Base-by-base conservation (phyloP, 2,888 invertebrate genomes). In the Diaperis boleti region DNA sequence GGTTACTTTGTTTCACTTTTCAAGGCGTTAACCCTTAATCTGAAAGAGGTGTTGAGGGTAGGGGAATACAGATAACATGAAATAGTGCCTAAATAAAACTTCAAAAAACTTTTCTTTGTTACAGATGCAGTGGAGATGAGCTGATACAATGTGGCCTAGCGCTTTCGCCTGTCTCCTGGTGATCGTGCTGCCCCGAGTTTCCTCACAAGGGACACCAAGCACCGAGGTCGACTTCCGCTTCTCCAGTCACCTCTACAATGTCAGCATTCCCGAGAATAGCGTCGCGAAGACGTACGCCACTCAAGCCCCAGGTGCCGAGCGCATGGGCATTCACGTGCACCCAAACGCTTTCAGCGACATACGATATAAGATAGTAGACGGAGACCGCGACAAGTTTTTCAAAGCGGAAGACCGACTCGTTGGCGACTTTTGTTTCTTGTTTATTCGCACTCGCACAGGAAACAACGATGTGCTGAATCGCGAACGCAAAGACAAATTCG, bases 381-480 rank as follows among this genome's bases (percentile, higher is more conserved):
- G 96, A 41, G 95, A 96, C 83, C 88, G 88, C 54, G 93, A 94
- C 77, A 92, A 91, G 78, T 91, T 96, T 78, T 98, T 98, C 83
- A 95, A 95, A 80, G 94, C 94, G 5, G 96, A 97, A 79, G 92
- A 94, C 72, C 87, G 91, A 63, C 84, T 89, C 64, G 91, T 98
- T 54, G 98, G 98, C 31, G 96, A 98, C 83, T 96, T 97, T 84
- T 95, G 94, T 80, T 98, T 98, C 82, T 85, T 98, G 55, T 85
- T 92, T 56, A 88, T 98, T 64, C 87, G 97, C 74, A 96, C 95
- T 68, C 88, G 94, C 78, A 93, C 96, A 62, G 93, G 92, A 37
- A 89, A 89, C 78, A 89, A 91, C 67, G 92, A 94, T 74, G 94
- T 96, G 69, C 84, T 98, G 64, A 98, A 98, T 83, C 88, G 98